These are phyloP conservation scores for Iselma pallidipennis DNA, from an alignment of 2,888 invertebrate genomes.

Conservation along the genomic window DNA sequence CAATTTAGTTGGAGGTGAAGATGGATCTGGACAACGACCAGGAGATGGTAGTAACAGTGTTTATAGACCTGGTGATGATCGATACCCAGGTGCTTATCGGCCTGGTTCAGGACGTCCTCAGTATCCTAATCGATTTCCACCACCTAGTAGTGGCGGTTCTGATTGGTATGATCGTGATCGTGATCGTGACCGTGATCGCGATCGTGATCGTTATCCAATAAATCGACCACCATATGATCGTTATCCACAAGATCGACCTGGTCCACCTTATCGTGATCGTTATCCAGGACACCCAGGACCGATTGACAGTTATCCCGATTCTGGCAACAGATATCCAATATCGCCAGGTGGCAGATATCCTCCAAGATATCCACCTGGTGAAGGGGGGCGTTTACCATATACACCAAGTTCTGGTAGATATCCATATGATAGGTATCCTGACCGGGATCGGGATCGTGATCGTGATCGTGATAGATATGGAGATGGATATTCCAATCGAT, in stretches of 20 bases:
- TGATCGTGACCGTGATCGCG: conserved; percentile 18
- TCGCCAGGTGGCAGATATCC: conserved; percentile 32
- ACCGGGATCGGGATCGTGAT: conserved; percentile 16
- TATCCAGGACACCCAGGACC: conserved; percentile 29
- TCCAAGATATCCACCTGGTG: conserved; percentile 20
- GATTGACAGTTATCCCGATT: conserved; percentile 51
- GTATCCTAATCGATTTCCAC: conserved; percentile 34
- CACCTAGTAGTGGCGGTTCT: background rate
- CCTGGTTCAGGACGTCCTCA: conserved; percentile 28
- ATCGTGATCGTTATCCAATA: conserved; percentile 31
- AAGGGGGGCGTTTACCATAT: conserved; percentile 30
- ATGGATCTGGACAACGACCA: conserved; percentile 42
- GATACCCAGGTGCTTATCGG: conserved; percentile 28
- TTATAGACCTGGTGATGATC: conserved; percentile 35
- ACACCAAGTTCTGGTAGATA: background rate
- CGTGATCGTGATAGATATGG: conserved; percentile 30
- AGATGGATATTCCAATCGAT: conserved; percentile 37
- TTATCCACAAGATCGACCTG: conserved; percentile 33
- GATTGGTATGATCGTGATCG: conserved; percentile 4
- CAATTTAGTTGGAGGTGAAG: conserved; percentile 44
- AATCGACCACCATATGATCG: conserved; percentile 30
- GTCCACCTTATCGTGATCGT: conserved; percentile 29
- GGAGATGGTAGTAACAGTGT: conserved; percentile 30
- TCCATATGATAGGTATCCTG: conserved; percentile 9
- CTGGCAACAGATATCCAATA: conserved; percentile 50